phyloP scores from a whole-genome alignment of 2,888 invertebrate genomes.

The Pristionchus japonicus region DNA sequence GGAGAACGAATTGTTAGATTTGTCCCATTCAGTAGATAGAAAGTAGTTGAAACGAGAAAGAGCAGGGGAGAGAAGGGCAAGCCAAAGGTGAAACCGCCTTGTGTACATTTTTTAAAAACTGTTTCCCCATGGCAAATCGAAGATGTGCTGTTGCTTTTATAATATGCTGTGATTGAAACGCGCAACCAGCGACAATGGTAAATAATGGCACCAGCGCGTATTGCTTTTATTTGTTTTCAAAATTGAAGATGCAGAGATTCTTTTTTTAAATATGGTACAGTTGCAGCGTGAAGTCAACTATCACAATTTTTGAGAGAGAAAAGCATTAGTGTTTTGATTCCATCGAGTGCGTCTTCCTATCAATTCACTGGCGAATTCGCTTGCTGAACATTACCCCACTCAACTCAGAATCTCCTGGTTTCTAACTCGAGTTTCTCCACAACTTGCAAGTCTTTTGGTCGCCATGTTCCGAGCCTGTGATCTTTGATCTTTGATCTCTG shows the following conservation, averaged over 20 bases:
- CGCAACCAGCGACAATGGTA: too few species aligned
- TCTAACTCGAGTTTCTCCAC: too few species aligned
- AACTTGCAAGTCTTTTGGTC: not conserved
- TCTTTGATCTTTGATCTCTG: not conserved
- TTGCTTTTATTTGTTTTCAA: too few species aligned
- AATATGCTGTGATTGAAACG: not conserved
- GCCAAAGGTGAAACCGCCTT: conserved; percentile 44
- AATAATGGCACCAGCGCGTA: too few species aligned
- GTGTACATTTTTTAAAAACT: not conserved
- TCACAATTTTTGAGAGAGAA: too few species aligned
- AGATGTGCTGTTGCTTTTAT: not conserved
- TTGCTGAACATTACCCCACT: too few species aligned
- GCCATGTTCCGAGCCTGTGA: not conserved
- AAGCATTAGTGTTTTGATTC: not conserved
- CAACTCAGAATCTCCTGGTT: too few species aligned
- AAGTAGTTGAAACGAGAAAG: not conserved
- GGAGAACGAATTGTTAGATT: not conserved
- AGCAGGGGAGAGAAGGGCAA: not conserved
- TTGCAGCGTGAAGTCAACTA: too few species aligned
- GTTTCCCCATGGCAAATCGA: not conserved
- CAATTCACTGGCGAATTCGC: too few species aligned
- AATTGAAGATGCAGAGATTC: too few species aligned
- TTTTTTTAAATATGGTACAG: too few species aligned
- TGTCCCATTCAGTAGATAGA: not conserved
- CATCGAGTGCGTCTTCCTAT: not conserved